A percentile compares a stretch with the other conserved stretches of the same genome.
These are phyloP conservation scores for Sebastes kiyomatsui DNA, from an alignment of 2,797 vertebrate species.

Conservation along the genomic window DNA sequence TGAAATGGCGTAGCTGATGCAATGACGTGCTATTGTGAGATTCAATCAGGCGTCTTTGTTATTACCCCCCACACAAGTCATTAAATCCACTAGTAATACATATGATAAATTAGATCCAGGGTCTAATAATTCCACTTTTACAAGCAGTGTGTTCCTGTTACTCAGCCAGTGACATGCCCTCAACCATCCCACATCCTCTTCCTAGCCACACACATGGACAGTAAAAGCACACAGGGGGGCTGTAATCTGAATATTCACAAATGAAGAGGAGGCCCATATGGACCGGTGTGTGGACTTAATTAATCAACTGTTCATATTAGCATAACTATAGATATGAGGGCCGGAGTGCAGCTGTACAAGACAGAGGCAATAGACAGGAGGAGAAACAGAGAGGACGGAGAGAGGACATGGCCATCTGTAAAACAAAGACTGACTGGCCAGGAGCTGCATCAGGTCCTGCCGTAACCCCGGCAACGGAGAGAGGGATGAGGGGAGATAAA, in stretches of 20 bases:
- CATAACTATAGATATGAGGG: constrained; percentile 38
- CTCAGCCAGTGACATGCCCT: constrained; percentile 25
- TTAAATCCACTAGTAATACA: neutral
- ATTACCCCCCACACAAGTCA: neutral
- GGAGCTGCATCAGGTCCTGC: constrained; percentile 46
- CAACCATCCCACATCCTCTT: constrained; percentile 24
- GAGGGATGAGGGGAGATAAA: constrained; percentile 19
- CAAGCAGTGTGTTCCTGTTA: constrained; percentile 34
- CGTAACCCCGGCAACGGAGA: constrained; percentile 70
- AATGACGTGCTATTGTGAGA: neutral
- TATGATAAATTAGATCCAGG: constrained; percentile 37
- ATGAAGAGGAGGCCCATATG: constrained; percentile 26
- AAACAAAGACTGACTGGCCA: constrained; percentile 63
- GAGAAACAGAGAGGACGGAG: constrained; percentile 8
- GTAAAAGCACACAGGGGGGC: constrained; percentile 31
- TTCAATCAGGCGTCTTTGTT: neutral
- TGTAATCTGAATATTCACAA: constrained; percentile 39
- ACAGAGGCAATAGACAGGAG: constrained; percentile 43
- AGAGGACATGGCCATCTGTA: constrained; percentile 54
- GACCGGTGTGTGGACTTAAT: constrained; percentile 36
- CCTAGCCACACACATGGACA: constrained; percentile 2
- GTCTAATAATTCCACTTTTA: constrained; percentile 26
- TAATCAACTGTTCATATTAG: constrained; percentile 53
- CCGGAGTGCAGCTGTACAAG: constrained; percentile 63
- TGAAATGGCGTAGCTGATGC: neutral